These are phyloP conservation scores for Oryzaephilus surinamensis DNA, from an alignment of 1,140 invertebrate genomes.

Conservation along the genomic window DNA sequence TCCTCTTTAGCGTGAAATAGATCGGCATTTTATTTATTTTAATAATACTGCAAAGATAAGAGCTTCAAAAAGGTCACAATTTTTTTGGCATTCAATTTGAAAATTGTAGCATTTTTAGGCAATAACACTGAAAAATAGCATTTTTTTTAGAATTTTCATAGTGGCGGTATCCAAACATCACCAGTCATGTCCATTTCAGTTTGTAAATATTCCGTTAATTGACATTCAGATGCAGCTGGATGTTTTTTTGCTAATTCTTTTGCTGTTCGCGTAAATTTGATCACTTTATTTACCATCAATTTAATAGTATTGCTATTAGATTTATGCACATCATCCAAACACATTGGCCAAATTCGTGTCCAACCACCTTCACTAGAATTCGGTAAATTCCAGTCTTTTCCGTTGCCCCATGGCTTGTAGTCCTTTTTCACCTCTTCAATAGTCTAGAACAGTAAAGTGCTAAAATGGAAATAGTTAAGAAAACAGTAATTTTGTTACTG, in stretches of 20 bases:
- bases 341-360: slow-evolving; percentile 47
- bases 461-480: no score
- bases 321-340: slow-evolving; percentile 11
- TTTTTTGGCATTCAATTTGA: no score
- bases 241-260: slow-evolving; percentile 28
- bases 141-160: slow-evolving; percentile 15
- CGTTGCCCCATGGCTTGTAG: slow-evolving; percentile 46
- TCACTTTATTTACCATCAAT: slow-evolving; percentile 19
- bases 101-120: neutral
- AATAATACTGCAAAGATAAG: no score
- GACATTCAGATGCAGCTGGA: slow-evolving; percentile 29
- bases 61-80: no score
- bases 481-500: no score
- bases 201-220: slow-evolving; percentile 28
- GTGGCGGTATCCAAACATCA: slow-evolving; percentile 32
- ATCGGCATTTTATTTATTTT: no score
- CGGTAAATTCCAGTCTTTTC: slow-evolving; percentile 45
- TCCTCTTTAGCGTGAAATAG: no score
- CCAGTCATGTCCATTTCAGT: slow-evolving; percentile 24
- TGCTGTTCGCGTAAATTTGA: slow-evolving; percentile 28
- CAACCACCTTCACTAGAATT: slow-evolving; percentile 47
- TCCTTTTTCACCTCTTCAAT: slow-evolving; percentile 18
- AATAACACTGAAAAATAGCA: neutral
- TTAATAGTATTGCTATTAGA: slow-evolving; percentile 18
- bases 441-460: slow-evolving; percentile 18